Evolutionary conservation across 2,797 vertebrate species (phyloP), one percentile per base, ranked within the genome.

Genomic region (Dermochelys coriacea): DNA sequence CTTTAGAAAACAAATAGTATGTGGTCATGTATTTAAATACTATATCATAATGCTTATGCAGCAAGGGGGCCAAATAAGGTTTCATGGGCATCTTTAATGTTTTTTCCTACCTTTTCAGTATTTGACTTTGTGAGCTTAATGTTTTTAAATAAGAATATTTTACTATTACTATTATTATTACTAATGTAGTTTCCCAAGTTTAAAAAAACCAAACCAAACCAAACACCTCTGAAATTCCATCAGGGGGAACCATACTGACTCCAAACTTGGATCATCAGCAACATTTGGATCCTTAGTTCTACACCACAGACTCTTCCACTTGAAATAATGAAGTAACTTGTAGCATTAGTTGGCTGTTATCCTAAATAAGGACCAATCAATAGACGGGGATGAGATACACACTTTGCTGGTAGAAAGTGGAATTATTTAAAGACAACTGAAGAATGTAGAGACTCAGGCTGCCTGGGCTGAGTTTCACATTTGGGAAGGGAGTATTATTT

Each of bases 281-380:
- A 80, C 54, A 71, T 27, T 82, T 50, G 87, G 87, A 82, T 91
- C 85, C 51, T 0, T 82, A 94, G 93, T 94, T 94, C 95, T 61
- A 85, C 15, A 85, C 85, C 77, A 85, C 18, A 37, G 71, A 15
- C 49, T 83, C 61, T 93, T 75, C 49, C 84, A 7, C 77, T 77
- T 77, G 61, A 74, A 84, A 80, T 95, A 91, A 95, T 91, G 86
- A 90, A 93, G 75, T 41, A 55, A 71, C 6, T 90, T 55, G 41
- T 55, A 77, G 80, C 59, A 64, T 41, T 85, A 37, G 71, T 55
- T 45, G 94, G 91, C 84, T 83, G 90, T 79, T 78, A 37, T 19
- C 34, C 18, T 68, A 3, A 68, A 21, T 15, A 68, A 68, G n/a
- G 18, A 37, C 15, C 19, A 23, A 34, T 19, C 34, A 68, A 68